Evolutionary conservation across 2,888 invertebrate species (phyloP), one percentile per base, ranked within the genome.

Genomic region (Zaprionus obscuricornis): DNA sequence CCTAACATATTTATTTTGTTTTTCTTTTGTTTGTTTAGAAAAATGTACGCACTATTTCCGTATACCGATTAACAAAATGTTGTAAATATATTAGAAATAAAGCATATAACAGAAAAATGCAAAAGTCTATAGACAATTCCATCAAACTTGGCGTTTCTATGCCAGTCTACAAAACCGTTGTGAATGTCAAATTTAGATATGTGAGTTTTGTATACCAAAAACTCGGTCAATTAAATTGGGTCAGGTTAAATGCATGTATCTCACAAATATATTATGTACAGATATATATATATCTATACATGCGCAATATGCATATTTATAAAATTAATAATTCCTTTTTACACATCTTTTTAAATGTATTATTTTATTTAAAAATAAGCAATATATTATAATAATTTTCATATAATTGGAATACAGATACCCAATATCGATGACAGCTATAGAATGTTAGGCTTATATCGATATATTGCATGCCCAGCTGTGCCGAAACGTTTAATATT

Each of bases 1-100:
- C 94, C 93, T 57, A 95, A 89, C 95, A 96, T 96, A 22, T n/a
- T 72, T 45, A 33, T 36, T 29, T 58, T n/a, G n/a, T n/a, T n/a
- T n/a, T n/a, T n/a, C 16, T 16, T 24, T n/a, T n/a, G n/a, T n/a
- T n/a, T n/a, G n/a, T n/a, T n/a, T n/a, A n/a, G 24, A n/a, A 74
- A 1, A 73, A 57, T 37, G 55, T 62, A 11, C 84, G 72, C 42
- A 81, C 60, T 14, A 81, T 64, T 26, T 76, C 66, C 11, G 81
- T 77, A 34, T 74, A 81, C 55, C 63, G 76, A 42, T 79, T 81
- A 0, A 83, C 81, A 55, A 83, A 83, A 50, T 81, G 75, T 68
- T 82, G 81, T 52, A 82, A 67, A 66, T 82, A 82, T 16, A 77
- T 43, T 20, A 82, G 50, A 13, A 81, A 10, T 10, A 83, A 66